These are phyloP conservation scores for Metopia argyrocephala DNA, from an alignment of 2,888 invertebrate genomes.

Conservation along the genomic window DNA sequence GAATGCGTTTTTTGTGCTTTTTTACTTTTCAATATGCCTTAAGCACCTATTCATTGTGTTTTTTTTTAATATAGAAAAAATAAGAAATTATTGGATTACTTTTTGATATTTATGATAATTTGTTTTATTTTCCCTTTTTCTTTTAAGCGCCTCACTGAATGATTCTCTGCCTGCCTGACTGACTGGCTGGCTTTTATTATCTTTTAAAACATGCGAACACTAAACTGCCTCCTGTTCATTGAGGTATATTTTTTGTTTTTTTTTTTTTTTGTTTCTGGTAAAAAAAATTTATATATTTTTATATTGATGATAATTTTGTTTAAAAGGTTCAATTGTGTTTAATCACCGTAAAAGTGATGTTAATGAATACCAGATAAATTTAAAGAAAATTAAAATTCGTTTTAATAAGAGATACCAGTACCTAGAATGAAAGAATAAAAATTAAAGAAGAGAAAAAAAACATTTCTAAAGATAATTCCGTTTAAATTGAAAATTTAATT, in stretches of 20 bases:
- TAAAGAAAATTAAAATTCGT: slow-evolving; percentile 22
- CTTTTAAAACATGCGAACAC: neutral
- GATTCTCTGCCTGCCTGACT: neutral
- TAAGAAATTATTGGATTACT: slow-evolving; percentile 63
- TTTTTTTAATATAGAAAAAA: slow-evolving; percentile 25
- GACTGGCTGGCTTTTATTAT: neutral
- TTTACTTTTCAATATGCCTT: slow-evolving; percentile 31
- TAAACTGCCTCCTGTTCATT: neutral
- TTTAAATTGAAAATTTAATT: slow-evolving; percentile 48
- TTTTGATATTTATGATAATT: slow-evolving; percentile 64
- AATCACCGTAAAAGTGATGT: slow-evolving; percentile 63
- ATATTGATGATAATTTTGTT: slow-evolving; percentile 51
- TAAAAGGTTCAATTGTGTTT: slow-evolving; percentile 63
- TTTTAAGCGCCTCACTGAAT: slow-evolving; percentile 11
- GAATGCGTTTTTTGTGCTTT: neutral
- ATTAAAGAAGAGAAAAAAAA: neutral
- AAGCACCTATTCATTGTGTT: slow-evolving; percentile 61
- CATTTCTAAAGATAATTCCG: slow-evolving; percentile 6
- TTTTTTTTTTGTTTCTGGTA: neutral
- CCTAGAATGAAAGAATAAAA: neutral
- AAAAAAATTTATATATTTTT: neutral
- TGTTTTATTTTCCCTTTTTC: slow-evolving; percentile 24
- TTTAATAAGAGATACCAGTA: no score
- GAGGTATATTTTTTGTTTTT: slow-evolving; percentile 10
- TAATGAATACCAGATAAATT: slow-evolving; percentile 59